A percentile compares a stretch with the other conserved stretches of the same genome.
Conservation (phyloP, 64 coral and sea anemone species). For the Montipora sp. region DNA sequence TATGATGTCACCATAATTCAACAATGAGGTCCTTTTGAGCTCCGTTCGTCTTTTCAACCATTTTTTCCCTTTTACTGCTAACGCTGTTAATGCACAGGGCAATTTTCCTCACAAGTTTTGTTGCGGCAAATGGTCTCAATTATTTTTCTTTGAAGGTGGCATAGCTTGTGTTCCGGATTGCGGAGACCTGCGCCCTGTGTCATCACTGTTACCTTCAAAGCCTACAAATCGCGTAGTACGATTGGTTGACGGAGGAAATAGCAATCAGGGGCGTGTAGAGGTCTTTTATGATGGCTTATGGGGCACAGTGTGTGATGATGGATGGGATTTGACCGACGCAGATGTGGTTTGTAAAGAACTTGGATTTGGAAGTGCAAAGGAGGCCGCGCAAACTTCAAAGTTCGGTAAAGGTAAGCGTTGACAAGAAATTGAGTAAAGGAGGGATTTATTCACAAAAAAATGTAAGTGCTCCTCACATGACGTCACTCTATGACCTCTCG, state of each 20-base stretch:
- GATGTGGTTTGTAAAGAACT: constrained; percentile 81
- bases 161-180: constrained; percentile 30
- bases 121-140: too few species aligned
- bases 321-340: constrained; percentile 80
- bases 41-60: too few species aligned
- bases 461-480: too few species aligned
- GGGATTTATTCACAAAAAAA: too few species aligned
- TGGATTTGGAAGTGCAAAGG: constrained; percentile 71
- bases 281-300: constrained; percentile 67
- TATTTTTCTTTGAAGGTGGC: constrained; percentile 19
- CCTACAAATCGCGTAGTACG: constrained; percentile 34
- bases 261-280: constrained; percentile 50
- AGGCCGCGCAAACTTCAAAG: constrained; percentile 23
- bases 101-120: not conserved
- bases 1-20: too few species aligned
- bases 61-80: too few species aligned
- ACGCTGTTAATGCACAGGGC: too few species aligned
- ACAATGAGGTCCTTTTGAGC: too few species aligned
- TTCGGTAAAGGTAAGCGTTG: constrained; percentile 61
- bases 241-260: not conserved
- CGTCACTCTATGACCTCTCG: too few species aligned
- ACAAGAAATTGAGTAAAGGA: too few species aligned
- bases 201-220: constrained; percentile 44
- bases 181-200: constrained; percentile 38
- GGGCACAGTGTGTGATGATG: constrained; percentile 92